Evolutionary conservation across 1,140 invertebrate genomes (phyloP), one percentile per base, ranked within the genome.

Genomic region (Penaeus indicus): DNA sequence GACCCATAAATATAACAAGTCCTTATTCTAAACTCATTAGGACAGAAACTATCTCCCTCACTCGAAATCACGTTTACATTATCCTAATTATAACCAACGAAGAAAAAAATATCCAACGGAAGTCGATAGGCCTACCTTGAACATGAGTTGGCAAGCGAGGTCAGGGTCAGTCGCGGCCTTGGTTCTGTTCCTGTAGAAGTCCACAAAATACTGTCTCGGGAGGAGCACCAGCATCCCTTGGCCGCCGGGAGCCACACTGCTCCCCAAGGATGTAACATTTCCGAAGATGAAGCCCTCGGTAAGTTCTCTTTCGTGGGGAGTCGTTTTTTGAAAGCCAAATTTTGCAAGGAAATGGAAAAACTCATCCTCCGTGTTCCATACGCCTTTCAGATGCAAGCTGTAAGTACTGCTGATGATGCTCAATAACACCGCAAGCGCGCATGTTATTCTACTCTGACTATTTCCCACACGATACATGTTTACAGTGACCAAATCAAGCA

Each of bases 321-420:
- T 96, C n/a, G 97, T 98, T 93, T 99, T 98, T 93, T 99, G 97
- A 93, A 99, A 97, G 85, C 98, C 98, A 93, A 99, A 99, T 93
- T 99, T 99, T 5, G 97, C 94, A 62, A 99, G 94, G 93, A 99
- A 98, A 92, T 96, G 95, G 92, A 98, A 98, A 93, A 98, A 98
- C 64, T 97, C 95, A 42, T 77, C 67, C n/a, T 83, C 80, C 13
- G 86, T 88, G 38, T 78, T 18, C 86, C 86, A 88, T 42, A 67
- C 25, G 10, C 86, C 86, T 32, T 42, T 67, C 3, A 88, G 21
- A 21, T 88, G 86, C 5, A 88, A 47, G 54, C 86, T 63, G 27
- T 63, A 54, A 54, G 54, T 54, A 54, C 54, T 54, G 54, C 54
- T 54, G 54, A 54, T 54, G 54, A 54, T 54, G 54, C 54, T 16